Evolutionary conservation across 2,113 vertebrate genomes (phyloP).

Genomic region (Labeo catla): DNA sequence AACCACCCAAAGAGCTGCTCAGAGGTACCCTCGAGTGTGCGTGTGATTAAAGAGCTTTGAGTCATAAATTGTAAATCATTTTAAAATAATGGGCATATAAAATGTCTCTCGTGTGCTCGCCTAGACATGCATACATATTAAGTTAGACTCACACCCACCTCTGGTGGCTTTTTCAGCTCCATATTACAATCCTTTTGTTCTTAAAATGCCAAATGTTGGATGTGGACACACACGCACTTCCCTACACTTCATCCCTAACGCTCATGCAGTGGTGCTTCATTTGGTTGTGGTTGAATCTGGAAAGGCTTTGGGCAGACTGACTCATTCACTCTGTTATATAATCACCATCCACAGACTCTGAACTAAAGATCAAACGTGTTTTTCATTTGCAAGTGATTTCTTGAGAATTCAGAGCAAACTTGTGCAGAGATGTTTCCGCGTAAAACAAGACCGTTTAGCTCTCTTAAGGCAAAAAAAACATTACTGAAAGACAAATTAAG

Average conservation of each 20-base stretch:
- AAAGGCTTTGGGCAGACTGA: conserved; percentile 30
- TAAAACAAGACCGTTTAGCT: background rate
- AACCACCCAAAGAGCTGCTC: background rate
- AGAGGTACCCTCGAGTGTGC: background rate
- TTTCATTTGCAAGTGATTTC: conserved; percentile 37
- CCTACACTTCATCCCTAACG: background rate
- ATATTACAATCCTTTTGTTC: conserved; percentile 2
- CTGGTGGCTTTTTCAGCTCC: background rate
- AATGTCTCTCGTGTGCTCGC: background rate
- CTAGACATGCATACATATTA: conserved; percentile 8
- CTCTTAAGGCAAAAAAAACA: background rate
- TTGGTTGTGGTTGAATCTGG: conserved; percentile 51
- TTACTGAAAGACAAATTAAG: conserved; percentile 3
- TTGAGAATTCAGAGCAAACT: conserved; percentile 10
- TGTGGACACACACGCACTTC: background rate
- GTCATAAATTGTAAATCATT: conserved; percentile 67
- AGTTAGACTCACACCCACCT: background rate
- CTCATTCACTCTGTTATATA: conserved; percentile 61
- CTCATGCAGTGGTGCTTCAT: conserved; percentile 33
- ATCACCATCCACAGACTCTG: conserved; percentile 40
- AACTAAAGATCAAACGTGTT: conserved; percentile 19
- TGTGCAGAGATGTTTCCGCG: background rate
- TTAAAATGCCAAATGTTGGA: background rate
- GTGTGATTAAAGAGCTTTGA: conserved; percentile 59
- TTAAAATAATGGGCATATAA: conserved; percentile 62